Conservation (phyloP, 2,888 invertebrate genomes). For the Athalia circularis region DNA sequence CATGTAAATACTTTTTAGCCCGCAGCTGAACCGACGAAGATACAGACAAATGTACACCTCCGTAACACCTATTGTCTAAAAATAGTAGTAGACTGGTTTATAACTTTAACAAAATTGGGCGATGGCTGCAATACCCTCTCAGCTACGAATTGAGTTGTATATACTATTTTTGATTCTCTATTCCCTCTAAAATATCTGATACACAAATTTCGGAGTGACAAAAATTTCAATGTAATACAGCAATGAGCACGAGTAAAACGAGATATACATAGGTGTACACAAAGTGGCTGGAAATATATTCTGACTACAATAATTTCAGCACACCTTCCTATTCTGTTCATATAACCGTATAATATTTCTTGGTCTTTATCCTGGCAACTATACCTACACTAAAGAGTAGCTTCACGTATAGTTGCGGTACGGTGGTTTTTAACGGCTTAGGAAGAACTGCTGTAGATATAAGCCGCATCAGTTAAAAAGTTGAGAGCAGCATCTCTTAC, state of each 20-base stretch:
- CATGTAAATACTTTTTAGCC: neutral
- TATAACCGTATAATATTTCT: neutral
- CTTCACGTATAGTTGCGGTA: neutral
- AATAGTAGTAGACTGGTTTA: constrained; percentile 7
- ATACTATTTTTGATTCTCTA: no score
- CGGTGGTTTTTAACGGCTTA: neutral
- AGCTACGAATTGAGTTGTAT: neutral
- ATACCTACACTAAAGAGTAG: neutral
- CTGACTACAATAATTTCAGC: no score
- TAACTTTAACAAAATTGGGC: neutral
- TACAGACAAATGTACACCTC: neutral
- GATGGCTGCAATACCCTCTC: no score
- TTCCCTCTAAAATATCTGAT: no score
- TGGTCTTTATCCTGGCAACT: constrained; percentile 2
- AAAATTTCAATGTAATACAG: no score
- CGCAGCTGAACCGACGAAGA: neutral
- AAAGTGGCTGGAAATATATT: no score
- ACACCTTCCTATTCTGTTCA: no score
- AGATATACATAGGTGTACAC: no score
- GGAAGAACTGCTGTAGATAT: constrained; percentile 4
- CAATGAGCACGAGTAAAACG: no score
- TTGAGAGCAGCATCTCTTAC: constrained; percentile 10
- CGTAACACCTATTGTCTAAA: neutral
- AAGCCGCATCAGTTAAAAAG: neutral
- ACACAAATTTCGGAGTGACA: no score